Conservation (phyloP, 2,888 invertebrate species). For the Nymphalis polychloros region DNA sequence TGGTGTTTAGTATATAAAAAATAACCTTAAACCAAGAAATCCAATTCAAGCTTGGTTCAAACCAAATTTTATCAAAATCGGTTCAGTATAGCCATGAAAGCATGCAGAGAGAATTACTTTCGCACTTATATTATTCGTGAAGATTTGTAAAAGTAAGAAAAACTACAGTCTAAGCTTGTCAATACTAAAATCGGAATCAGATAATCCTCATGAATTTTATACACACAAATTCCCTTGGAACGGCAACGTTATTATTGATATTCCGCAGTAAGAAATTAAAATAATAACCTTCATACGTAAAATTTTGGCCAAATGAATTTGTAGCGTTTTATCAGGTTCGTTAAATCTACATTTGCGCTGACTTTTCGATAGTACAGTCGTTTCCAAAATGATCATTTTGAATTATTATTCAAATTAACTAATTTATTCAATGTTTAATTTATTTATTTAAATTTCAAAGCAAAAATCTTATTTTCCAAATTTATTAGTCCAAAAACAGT, state of each 20-base stretch:
- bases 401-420: background rate
- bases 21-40: too few species aligned
- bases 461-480: too few species aligned
- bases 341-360: conserved; percentile 19
- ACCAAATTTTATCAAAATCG: too few species aligned
- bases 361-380: conserved; percentile 10
- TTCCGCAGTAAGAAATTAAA: conserved; percentile 19
- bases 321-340: conserved; percentile 21
- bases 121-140: too few species aligned
- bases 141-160: too few species aligned
- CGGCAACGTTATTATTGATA: background rate
- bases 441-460: background rate
- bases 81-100: too few species aligned
- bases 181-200: background rate
- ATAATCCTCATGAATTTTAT: background rate
- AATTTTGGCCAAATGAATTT: conserved; percentile 20
- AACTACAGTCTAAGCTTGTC: too few species aligned
- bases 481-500: too few species aligned
- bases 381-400: background rate
- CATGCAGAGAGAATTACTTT: too few species aligned
- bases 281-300: conserved; percentile 21
- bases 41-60: too few species aligned
- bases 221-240: background rate
- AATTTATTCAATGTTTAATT: background rate
- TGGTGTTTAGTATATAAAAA: too few species aligned